Base-by-base conservation (phyloP, 2,113 vertebrate species). In the Gopherus evgoodei region DNA sequence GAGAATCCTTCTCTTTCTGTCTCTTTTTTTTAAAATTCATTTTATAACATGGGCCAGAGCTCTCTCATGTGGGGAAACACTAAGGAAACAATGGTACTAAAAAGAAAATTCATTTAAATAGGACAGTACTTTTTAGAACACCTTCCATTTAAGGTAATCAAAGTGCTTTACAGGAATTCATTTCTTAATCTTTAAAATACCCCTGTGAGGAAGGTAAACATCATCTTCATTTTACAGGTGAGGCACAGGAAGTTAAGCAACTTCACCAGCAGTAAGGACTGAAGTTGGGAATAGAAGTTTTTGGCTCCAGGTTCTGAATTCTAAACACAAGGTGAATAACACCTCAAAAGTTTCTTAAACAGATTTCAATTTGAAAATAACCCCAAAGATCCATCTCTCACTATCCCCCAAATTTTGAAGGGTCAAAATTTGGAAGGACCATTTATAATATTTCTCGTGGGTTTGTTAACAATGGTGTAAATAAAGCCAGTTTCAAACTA, bases 381-480 rank as follows among this genome's bases (percentile, higher is more conserved):
- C 76, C 57, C 88, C 88, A 95, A 38, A 79, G n/a, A 92, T 25
- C 53, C 35, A 27, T 49, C 29, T 80, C 56, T 47, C 42, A 47
- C 19, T 79, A 89, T 75, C 47, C 91, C 0, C 0, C 75, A 88
- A 87, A 90, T 90, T 86, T 86, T 0, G 2, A 82, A 83, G 82
- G 10, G 27, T 50, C 89, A 95, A 78, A 81, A 85, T 80, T 82
- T 92, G 11, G 24, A 84, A 47, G 3, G 8, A 31, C 12, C 38
- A 79, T 93, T 91, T 25, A 89, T 38, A 96, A 49, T 56, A 7
- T 86, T 50, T 59, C 87, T 87, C 87, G 5, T 53, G 93, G 93
- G 62, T 78, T 81, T 21, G 1, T 78, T 72, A 65, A 4, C 42
- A 52, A 52, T 72, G n/a, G n/a, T 42, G 83, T 13, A 87, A 81